Evolutionary conservation across 2,888 invertebrate species (phyloP).

Genomic region (Cheilosia vernalis): DNA sequence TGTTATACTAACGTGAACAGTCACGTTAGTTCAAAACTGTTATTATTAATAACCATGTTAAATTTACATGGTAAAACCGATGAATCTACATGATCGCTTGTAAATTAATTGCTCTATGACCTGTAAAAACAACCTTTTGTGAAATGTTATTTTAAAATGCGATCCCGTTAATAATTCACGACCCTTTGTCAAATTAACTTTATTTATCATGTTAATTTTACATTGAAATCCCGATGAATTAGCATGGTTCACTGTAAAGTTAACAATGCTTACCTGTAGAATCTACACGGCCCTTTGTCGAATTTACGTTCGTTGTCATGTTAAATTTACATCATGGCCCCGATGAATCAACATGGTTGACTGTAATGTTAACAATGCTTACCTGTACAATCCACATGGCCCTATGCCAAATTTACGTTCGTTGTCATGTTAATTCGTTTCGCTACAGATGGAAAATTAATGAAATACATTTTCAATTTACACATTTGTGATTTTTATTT

Average conservation of each 20-base stretch:
- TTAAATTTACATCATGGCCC: no score
- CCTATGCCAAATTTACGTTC: no score
- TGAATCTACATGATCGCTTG: background rate
- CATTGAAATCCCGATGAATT: no score
- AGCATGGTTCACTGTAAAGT: no score
- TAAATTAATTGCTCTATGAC: background rate
- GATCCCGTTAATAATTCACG: background rate
- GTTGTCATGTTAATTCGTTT: no score
- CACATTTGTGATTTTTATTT: background rate
- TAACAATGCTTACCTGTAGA: no score
- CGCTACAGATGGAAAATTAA: background rate
- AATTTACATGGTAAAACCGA: background rate
- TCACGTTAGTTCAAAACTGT: background rate
- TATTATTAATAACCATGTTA: background rate
- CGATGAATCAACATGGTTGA: no score
- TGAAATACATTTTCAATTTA: background rate
- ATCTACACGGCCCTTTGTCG: no score
- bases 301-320: no score
- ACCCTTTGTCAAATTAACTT: background rate
- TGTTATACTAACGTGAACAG: constrained; percentile 8
- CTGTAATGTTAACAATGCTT: no score
- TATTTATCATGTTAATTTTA: background rate
- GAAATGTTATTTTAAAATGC: background rate
- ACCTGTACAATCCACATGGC: no score
- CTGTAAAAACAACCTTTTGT: background rate